These are phyloP conservation scores for Conger conger DNA, from an alignment of 2,113 vertebrate genomes.

Conservation along the genomic window DNA sequence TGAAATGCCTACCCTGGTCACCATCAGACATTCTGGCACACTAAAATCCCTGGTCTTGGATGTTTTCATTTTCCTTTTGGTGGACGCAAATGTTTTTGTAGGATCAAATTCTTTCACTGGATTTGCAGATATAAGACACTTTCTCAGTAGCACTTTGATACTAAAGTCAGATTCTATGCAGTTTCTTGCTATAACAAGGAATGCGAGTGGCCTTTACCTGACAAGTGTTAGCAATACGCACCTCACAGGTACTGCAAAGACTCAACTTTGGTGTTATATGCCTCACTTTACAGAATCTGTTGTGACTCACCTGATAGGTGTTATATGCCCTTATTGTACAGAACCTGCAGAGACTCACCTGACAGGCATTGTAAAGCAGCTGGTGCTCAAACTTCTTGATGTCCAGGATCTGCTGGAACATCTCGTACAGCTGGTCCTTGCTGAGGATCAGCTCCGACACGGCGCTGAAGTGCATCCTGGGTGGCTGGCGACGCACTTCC, in stretches of 20 bases:
- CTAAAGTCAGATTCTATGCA: not conserved
- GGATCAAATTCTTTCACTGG: not conserved
- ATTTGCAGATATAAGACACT: not conserved
- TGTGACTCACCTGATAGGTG: not conserved
- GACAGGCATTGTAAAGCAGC: slow-evolving; percentile 92
- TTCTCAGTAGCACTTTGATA: not conserved
- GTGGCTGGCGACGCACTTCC: slow-evolving; percentile 80
- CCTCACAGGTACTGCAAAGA: not conserved
- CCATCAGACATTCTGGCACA: too few species aligned
- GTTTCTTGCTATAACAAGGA: not conserved
- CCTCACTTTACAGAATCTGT: too few species aligned
- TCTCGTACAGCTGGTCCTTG: slow-evolving; percentile 97
- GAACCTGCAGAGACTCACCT: not conserved
- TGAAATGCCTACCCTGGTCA: too few species aligned
- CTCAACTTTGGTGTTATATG: not conserved
- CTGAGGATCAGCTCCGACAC: slow-evolving; percentile 95
- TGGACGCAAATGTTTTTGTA: not conserved
- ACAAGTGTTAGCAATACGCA: not conserved
- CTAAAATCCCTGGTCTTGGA: too few species aligned
- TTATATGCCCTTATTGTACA: not conserved
- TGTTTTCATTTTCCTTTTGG: not conserved
- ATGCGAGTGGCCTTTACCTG: not conserved
- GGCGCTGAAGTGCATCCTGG: slow-evolving; percentile 80
- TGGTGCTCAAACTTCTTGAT: slow-evolving; percentile 95
- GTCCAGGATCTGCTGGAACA: slow-evolving; percentile 96